Evolutionary conservation across 1,140 invertebrate genomes (phyloP).

Genomic region (Campodea augens): DNA sequence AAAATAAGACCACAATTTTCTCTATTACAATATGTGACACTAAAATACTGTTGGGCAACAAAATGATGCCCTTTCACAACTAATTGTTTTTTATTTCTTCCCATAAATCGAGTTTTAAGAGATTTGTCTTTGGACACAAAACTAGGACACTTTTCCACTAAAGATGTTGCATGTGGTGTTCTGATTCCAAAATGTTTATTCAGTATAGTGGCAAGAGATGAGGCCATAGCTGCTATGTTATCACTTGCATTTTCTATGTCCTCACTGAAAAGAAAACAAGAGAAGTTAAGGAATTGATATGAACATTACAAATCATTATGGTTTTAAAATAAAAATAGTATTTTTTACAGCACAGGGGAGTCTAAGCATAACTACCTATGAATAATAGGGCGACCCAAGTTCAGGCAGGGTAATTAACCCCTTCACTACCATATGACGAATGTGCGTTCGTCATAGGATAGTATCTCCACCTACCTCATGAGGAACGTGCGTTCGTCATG

Average conservation of each 20-base stretch:
- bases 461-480: no score
- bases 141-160: slow-evolving; percentile 46
- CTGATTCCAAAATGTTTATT: slow-evolving; percentile 46
- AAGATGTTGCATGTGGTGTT: slow-evolving; percentile 26
- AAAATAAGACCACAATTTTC: slow-evolving; percentile 81
- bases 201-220: slow-evolving; percentile 58
- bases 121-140: slow-evolving; percentile 72
- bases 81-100: slow-evolving; percentile 43
- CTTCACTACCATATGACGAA: no score
- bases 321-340: background rate
- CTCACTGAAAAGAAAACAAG: slow-evolving; percentile 27
- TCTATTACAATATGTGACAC: slow-evolving; percentile 77
- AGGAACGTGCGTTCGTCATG: no score
- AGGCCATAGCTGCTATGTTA: slow-evolving; percentile 45
- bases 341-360: no score
- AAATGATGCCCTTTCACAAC: slow-evolving; percentile 75
- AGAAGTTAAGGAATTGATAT: no score
- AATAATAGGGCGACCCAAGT: no score
- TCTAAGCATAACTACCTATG: no score
- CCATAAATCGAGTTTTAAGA: slow-evolving; percentile 44
- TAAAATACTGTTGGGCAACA: slow-evolving; percentile 67
- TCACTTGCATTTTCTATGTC: slow-evolving; percentile 51
- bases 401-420: no score
- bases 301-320: no score
- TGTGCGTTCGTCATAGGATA: no score